These are phyloP conservation scores for Kryptolebias ocellatus DNA, from an alignment of 2,797 vertebrate species.

Conservation along the genomic window DNA sequence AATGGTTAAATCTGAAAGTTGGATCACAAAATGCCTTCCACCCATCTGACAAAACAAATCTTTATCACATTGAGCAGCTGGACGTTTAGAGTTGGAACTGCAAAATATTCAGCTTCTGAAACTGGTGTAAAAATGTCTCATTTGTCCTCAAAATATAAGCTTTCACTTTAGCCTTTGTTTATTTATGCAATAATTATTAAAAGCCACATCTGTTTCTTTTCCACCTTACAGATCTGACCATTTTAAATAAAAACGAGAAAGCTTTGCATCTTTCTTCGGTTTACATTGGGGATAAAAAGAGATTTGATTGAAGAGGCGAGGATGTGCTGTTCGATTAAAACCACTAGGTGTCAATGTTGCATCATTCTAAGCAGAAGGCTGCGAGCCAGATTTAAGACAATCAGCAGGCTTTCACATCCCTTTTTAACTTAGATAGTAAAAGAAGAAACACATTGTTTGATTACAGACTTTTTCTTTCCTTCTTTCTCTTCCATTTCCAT, in stretches of 20 bases:
- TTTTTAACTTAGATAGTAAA: too few species aligned
- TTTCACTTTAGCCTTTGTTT: constrained; percentile 1
- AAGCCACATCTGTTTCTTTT: neutral
- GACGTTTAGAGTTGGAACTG: constrained; percentile 9
- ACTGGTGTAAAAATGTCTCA: constrained; percentile 25
- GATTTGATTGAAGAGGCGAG: neutral
- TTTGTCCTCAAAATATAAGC: constrained; percentile 27
- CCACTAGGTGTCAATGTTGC: constrained; percentile 73
- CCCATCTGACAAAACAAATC: constrained; percentile 50
- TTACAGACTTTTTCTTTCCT: too few species aligned
- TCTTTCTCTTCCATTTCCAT: too few species aligned
- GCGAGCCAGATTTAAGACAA: too few species aligned
- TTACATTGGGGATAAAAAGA: constrained; percentile 7
- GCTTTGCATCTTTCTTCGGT: neutral
- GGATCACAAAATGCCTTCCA: constrained; percentile 4
- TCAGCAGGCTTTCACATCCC: too few species aligned
- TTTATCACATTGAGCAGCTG: constrained; percentile 34
- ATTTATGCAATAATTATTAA: constrained; percentile 13
- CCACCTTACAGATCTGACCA: too few species aligned
- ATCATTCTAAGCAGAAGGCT: constrained; percentile 14
- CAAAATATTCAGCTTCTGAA: too few species aligned
- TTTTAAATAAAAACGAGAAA: too few species aligned
- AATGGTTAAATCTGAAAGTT: constrained; percentile 8
- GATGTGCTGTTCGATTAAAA: constrained; percentile 41
- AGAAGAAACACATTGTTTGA: too few species aligned